phyloP scores from a whole-genome alignment of 2,888 invertebrate species.

The Eupithecia subfuscata region DNA sequence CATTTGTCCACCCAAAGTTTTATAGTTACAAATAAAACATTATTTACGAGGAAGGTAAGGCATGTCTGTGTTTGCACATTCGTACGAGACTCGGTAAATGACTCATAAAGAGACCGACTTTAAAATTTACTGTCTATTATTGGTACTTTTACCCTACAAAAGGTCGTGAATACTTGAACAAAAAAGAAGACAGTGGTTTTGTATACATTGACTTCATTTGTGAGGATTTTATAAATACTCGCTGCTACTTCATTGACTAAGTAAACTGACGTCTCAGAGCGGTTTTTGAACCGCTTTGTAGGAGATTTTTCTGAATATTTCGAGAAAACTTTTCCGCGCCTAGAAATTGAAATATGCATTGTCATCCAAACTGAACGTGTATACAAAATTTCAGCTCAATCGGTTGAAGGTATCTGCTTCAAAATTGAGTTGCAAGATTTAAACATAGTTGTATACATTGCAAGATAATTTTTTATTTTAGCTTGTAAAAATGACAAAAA shows the following conservation, averaged over 20 bases:
- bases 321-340: not conserved
- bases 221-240: not conserved
- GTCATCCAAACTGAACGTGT: too few relatives aligned
- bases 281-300: not conserved
- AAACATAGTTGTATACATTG: too few relatives aligned
- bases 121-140: conserved; percentile 51
- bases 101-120: conserved; percentile 65
- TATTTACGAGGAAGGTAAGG: conserved; percentile 55
- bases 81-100: conserved; percentile 55
- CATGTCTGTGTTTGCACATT: conserved; percentile 65
- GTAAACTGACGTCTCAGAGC: not conserved
- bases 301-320: not conserved
- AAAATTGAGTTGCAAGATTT: too few relatives aligned
- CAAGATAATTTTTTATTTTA: too few relatives aligned
- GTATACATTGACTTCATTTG: conserved; percentile 6
- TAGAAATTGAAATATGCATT: not conserved
- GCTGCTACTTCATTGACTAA: not conserved
- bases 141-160: conserved; percentile 54
- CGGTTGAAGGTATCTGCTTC: too few relatives aligned
- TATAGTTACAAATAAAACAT: conserved; percentile 64
- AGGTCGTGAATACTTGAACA: conserved; percentile 29
- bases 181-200: conserved; percentile 31
- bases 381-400: too few relatives aligned
- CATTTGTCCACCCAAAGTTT: conserved; percentile 61
- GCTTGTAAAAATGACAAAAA: not conserved